Conservation (phyloP, 30 jellyfish, hydroid and myxozoan genomes). For the Aurelia aurita region DNA sequence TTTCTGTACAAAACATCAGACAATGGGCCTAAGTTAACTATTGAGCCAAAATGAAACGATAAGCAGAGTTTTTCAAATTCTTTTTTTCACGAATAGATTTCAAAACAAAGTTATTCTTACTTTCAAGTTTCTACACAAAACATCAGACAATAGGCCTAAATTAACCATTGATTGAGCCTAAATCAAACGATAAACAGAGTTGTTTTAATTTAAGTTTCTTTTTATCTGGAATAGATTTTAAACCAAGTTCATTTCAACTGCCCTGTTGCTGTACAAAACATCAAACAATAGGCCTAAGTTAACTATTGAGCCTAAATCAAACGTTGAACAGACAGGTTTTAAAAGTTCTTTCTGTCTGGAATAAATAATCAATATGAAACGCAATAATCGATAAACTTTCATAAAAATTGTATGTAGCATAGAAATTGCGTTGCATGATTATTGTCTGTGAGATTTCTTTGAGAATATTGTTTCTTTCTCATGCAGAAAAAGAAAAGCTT, state of each 20-base stretch:
- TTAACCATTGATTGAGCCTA: too few species aligned
- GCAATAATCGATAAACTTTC: neutral
- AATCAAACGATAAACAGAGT: too few species aligned
- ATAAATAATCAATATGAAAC: neutral
- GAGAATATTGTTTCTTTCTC: too few species aligned
- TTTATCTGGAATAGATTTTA: neutral
- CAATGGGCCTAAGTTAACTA: neutral
- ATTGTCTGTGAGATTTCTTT: neutral
- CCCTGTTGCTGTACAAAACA: neutral
- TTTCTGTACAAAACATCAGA: neutral
- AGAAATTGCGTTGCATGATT: conserved; percentile 2
- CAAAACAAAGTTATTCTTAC: too few species aligned
- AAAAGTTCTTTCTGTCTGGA: neutral
- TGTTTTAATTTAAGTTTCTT: too few species aligned
- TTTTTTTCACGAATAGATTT: too few species aligned
- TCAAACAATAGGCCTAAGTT: neutral
- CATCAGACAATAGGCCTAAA: too few species aligned
- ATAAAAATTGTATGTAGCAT: neutral
- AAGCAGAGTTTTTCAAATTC: too few species aligned
- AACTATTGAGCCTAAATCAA: neutral
- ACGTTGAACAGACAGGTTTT: neutral
- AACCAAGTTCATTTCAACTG: neutral
- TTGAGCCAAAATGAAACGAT: too few species aligned
- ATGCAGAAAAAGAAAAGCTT: too few species aligned
- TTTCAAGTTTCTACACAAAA: too few species aligned